phyloP scores from a whole-genome alignment of 2,888 invertebrate species.

The Sinohyriopsis cumingii region DNA sequence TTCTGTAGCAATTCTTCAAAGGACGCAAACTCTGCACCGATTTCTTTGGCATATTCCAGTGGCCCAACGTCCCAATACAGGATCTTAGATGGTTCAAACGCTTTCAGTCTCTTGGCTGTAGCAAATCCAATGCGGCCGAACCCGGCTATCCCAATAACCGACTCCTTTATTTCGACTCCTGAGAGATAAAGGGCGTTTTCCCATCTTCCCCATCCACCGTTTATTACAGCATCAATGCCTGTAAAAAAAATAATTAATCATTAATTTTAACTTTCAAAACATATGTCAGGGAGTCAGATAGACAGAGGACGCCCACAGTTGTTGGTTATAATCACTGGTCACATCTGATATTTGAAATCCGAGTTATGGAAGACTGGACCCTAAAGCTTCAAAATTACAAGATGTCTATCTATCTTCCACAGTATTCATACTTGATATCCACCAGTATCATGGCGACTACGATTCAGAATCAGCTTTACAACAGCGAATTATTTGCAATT shows the following conservation, averaged over 20 bases:
- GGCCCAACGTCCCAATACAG: conserved; percentile 83
- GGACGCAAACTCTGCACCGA: conserved; percentile 80
- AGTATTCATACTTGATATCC: too few relatives aligned
- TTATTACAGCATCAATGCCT: conserved; percentile 65
- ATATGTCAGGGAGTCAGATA: too few relatives aligned
- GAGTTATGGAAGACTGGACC: too few relatives aligned
- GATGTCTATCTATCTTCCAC: too few relatives aligned
- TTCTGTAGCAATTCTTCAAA: conserved; percentile 82
- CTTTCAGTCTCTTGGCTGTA: conserved; percentile 82
- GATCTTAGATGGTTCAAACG: conserved; percentile 83
- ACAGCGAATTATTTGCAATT: too few relatives aligned
- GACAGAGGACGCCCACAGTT: too few relatives aligned
- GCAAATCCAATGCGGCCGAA: conserved; percentile 76
- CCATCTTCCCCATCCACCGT: conserved; percentile 83
- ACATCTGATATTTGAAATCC: too few relatives aligned
- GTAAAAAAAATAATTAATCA: neutral
- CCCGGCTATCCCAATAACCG: conserved; percentile 78
- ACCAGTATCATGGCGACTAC: too few relatives aligned
- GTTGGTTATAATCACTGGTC: too few relatives aligned
- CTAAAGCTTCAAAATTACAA: too few relatives aligned
- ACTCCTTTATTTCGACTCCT: conserved; percentile 84
- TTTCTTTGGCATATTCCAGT: conserved; percentile 73
- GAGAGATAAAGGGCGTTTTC: conserved; percentile 88
- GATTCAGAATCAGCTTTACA: too few relatives aligned
- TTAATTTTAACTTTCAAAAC: too few relatives aligned